Evolutionary conservation across 2,113 vertebrate genomes (phyloP).

Genomic region (Podiceps cristatus): DNA sequence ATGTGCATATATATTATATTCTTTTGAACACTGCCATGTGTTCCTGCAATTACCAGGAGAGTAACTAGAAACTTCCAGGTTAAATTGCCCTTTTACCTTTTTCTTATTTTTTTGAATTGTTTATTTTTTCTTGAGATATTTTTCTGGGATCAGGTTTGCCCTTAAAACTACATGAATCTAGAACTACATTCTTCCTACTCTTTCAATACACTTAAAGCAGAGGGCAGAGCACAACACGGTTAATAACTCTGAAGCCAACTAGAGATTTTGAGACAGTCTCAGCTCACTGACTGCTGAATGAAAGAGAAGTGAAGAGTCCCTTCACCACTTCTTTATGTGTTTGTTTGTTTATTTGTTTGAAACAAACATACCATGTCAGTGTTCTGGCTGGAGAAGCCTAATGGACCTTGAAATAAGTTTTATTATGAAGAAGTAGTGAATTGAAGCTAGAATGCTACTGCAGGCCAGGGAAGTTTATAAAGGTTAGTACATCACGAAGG

Average conservation of each 20-base stretch:
- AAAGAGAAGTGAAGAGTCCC: background rate
- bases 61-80: background rate
- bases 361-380: slow-evolving; percentile 66
- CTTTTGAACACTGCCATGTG: background rate
- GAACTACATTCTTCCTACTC: background rate
- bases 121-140: background rate
- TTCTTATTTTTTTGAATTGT: background rate
- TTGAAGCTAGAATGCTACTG: slow-evolving; percentile 50
- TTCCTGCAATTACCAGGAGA: background rate
- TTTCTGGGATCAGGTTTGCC: background rate
- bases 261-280: slow-evolving; percentile 49
- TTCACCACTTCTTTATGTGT: background rate
- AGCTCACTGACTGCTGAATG: slow-evolving; percentile 44
- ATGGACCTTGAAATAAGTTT: slow-evolving; percentile 85
- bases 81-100: background rate
- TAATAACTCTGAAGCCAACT: background rate
- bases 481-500: slow-evolving; percentile 28
- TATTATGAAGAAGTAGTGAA: slow-evolving; percentile 76
- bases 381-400: slow-evolving; percentile 66
- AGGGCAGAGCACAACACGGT: background rate
- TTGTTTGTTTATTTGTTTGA: slow-evolving; percentile 18
- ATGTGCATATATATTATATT: background rate
- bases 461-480: slow-evolving; percentile 45
- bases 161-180: background rate
- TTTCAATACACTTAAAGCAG: background rate